Conservation (phyloP, 1,140 invertebrate species). For the Caenorhabditis remanei region DNA sequence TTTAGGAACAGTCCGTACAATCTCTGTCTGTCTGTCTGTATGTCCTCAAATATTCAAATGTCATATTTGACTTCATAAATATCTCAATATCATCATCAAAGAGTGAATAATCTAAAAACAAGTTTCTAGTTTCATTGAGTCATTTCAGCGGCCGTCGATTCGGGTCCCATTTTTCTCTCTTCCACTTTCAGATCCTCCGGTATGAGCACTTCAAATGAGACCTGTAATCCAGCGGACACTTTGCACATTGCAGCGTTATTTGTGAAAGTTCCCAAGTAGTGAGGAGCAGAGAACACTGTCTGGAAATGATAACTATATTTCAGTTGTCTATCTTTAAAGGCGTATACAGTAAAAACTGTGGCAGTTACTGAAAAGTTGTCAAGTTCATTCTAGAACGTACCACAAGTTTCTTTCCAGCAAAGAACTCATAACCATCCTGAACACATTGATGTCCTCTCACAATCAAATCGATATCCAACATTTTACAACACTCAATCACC, state of each 20-base stretch:
- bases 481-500: slow-evolving; percentile 58
- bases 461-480: slow-evolving; percentile 66
- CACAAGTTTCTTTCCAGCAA: slow-evolving; percentile 50
- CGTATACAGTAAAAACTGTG: no score
- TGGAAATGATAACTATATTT: no score
- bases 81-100: no score
- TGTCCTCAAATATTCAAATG: no score
- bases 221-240: slow-evolving; percentile 1
- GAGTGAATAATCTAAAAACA: no score
- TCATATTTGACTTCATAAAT: no score
- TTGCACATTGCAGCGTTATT: slow-evolving; percentile 1
- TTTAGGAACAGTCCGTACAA: no score
- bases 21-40: no score
- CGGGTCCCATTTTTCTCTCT: background rate
- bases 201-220: slow-evolving; percentile 12
- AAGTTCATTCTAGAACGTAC: background rate
- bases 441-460: slow-evolving; percentile 62
- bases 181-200: slow-evolving; percentile 11
- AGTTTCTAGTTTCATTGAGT: no score
- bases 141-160: background rate
- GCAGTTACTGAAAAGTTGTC: no score
- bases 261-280: slow-evolving; percentile 18
- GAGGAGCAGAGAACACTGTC: slow-evolving; percentile 58
- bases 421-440: slow-evolving; percentile 55
- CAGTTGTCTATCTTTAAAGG: no score